Percentiles rank a stretch among this genome's conserved stretches.
Evolutionary conservation across 2,113 vertebrate genomes (phyloP).

Genomic region (Gallinago paraguaiae): DNA sequence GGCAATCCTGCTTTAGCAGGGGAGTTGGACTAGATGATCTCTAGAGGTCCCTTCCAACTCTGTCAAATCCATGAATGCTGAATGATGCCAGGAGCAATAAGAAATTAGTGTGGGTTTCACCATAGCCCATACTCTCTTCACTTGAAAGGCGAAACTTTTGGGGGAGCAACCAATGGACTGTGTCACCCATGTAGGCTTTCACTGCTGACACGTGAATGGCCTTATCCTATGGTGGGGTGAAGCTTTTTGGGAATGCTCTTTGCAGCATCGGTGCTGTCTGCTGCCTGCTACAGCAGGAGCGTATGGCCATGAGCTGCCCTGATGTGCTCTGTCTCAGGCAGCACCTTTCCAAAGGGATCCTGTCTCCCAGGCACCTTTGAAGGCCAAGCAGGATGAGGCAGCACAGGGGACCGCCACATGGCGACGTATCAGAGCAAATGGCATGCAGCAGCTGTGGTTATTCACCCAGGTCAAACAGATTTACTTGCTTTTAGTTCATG

Average conservation of each 20-base stretch:
- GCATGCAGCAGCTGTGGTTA: not conserved
- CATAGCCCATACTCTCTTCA: not conserved
- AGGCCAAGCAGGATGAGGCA: not conserved
- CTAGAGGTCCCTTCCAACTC: no score
- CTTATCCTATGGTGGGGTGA: rapidly evolving
- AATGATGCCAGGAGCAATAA: not conserved
- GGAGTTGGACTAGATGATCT: no score
- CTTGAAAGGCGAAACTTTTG: not conserved
- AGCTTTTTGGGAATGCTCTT: not conserved
- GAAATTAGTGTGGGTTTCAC: not conserved
- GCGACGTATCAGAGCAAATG: rapidly evolving
- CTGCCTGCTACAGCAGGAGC: rapidly evolving
- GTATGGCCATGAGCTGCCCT: rapidly evolving
- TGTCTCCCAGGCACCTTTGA: not conserved
- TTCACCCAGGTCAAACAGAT: not conserved
- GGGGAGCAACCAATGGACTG: not conserved
- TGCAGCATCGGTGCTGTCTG: not conserved
- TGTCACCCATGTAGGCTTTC: not conserved
- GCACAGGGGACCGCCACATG: not conserved
- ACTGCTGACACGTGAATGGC: not conserved
- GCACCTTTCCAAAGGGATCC: not conserved
- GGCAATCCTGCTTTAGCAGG: no score
- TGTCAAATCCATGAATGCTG: not conserved
- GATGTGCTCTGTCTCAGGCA: rapidly evolving
- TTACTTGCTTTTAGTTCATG: not conserved